These are phyloP conservation scores for Drosophila persimilis DNA, from an alignment of 1,140 invertebrate genomes.

Conservation along the genomic window DNA sequence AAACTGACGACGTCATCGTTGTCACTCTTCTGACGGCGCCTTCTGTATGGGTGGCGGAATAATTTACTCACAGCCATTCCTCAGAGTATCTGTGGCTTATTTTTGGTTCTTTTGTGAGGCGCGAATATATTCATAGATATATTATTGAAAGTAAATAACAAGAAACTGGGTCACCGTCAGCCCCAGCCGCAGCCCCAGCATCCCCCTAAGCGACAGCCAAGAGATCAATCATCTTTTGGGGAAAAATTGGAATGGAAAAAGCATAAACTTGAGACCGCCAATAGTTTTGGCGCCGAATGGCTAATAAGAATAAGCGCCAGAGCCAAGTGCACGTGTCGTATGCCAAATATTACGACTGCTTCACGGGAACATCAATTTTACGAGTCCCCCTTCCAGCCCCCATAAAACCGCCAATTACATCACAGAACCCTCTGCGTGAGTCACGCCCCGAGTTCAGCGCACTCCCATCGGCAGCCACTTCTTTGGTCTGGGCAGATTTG, in stretches of 20 bases:
- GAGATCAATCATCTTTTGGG: slow-evolving; percentile 64
- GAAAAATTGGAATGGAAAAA: background rate
- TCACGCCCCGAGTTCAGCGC: slow-evolving; percentile 56
- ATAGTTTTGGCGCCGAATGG: slow-evolving; percentile 32
- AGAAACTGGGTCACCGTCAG: slow-evolving; percentile 58
- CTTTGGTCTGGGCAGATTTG: slow-evolving; percentile 6
- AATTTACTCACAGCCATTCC: slow-evolving; percentile 33
- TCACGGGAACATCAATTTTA: slow-evolving; percentile 32
- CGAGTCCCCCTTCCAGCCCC: slow-evolving; percentile 3
- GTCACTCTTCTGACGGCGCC: slow-evolving; percentile 50
- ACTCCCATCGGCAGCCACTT: slow-evolving; percentile 25
- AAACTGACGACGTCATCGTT: slow-evolving; percentile 53
- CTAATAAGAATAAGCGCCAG: slow-evolving; percentile 33
- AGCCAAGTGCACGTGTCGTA: slow-evolving; percentile 48
- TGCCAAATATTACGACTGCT: slow-evolving; percentile 29
- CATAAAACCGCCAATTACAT: slow-evolving; percentile 54
- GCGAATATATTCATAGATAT: slow-evolving; percentile 64
- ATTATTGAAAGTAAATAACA: slow-evolving; percentile 72
- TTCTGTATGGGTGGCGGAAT: slow-evolving; percentile 36
- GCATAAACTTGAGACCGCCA: slow-evolving; percentile 23
- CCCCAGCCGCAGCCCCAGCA: background rate
- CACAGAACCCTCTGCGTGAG: slow-evolving; percentile 25
- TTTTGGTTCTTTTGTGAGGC: slow-evolving; percentile 49
- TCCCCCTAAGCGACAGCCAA: slow-evolving; percentile 11
- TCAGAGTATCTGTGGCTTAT: slow-evolving; percentile 42